A percentile compares a stretch with the other conserved stretches of the same genome.
Evolutionary conservation across 2,888 invertebrate genomes (phyloP).

Genomic region (Sthenelais limicola): DNA sequence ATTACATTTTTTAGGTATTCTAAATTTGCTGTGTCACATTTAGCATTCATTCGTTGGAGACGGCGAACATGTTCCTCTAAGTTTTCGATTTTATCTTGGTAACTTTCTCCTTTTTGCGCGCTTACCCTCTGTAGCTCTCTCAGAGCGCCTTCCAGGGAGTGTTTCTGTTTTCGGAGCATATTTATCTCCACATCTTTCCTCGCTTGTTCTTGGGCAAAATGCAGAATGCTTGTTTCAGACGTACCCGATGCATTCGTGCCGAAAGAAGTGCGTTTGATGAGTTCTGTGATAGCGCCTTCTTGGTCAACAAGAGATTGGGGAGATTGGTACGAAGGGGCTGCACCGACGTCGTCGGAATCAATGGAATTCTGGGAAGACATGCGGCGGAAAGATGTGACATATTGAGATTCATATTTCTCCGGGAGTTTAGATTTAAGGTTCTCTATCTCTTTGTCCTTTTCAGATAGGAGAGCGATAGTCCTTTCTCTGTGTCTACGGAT

Average conservation of each 20-base stretch:
- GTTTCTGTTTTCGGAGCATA: constrained; percentile 81
- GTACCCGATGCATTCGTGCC: background rate
- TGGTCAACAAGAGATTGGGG: constrained; percentile 24
- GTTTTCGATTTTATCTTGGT: constrained; percentile 74
- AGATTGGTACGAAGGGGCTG: constrained; percentile 4
- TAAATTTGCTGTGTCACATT: constrained; percentile 85
- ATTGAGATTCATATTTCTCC: constrained; percentile 38
- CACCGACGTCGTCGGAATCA: background rate
- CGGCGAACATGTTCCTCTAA: constrained; percentile 75
- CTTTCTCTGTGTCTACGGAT: constrained; percentile 83
- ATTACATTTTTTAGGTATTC: constrained; percentile 94
- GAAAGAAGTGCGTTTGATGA: constrained; percentile 40
- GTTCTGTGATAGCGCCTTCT: constrained; percentile 42
- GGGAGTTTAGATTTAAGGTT: constrained; percentile 63
- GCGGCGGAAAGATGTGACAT: constrained; percentile 34
- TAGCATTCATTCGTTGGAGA: constrained; percentile 74
- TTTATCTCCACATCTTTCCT: constrained; percentile 85
- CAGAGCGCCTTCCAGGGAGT: constrained; percentile 75
- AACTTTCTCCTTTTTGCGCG: constrained; percentile 72
- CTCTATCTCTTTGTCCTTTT: constrained; percentile 79
- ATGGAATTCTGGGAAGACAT: constrained; percentile 34
- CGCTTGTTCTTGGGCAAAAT: constrained; percentile 87
- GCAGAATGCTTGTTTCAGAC: constrained; percentile 76
- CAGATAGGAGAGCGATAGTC: constrained; percentile 83
- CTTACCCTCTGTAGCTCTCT: constrained; percentile 75